Evolutionary conservation across 53 echinoderm and acorn worm genomes (phyloP), one percentile per base, ranked within the genome.

Genomic region (Luidia sarsii): DNA sequence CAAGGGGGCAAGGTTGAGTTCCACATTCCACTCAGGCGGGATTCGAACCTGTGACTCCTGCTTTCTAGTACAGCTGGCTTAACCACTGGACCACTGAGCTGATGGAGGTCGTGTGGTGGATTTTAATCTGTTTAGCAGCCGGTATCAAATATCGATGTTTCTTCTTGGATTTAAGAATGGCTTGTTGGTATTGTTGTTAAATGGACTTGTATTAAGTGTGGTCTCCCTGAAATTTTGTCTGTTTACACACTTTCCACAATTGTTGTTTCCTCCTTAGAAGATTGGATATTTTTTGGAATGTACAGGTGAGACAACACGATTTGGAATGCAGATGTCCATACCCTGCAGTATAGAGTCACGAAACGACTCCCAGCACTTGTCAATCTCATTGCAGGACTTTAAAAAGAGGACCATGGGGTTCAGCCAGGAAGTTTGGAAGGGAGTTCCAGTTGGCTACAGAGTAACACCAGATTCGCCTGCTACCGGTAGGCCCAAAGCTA

Each of bases 201-300:
- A 57, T 0, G 25, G 59, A 1, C 59, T 57, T 57, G 59, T 57
- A 57, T 57, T 22, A 27, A 15, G 59, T 8, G 7, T 57, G 59
- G 59, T 57, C 59, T 15, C 21, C 9, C 19, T 3, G n/a, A 1
- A 8, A 57, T 46, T 46, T 46, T 46, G 46, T 46, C 46, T 9
- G 46, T 46, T 57, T 57, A 20, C 59, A 57, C 59, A 57, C n/a
- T 57, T 57, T 57, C 59, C 59, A 57, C 59, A 57, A 22, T 57
- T 57, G 59, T 3, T 27, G 59, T 57, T 57, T 57, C 59, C 59
- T 57, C 20, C 59, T 5, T 22, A 57, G 21, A 46, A 46, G 46
- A 46, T 14, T 46, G 46, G 46, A 46, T 14, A 46, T 8, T 20
- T 0, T 57, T 57, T 57, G 59, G 9, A 57, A 57, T 0, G 59